Percentiles rank a stretch among this genome's conserved stretches.
phyloP scores from a whole-genome alignment of 1,140 invertebrate species.

The Drosophila simulans region DNA sequence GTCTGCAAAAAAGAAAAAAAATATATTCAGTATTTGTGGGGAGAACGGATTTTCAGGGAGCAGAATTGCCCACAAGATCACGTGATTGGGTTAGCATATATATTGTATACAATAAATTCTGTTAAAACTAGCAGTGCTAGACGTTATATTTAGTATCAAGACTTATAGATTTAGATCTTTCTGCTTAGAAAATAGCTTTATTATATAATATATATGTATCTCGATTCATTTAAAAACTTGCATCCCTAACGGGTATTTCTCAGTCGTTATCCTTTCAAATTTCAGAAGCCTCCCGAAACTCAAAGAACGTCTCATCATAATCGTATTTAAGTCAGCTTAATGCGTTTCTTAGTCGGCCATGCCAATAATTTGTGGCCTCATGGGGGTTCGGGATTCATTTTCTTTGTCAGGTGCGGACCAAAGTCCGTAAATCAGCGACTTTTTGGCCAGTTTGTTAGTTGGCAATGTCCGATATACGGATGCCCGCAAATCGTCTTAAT shows the following conservation, averaged over 20 bases:
- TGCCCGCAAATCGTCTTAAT: constrained; percentile 37
- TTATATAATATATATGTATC: too few relatives aligned
- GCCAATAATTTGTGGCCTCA: constrained; percentile 7
- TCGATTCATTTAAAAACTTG: background rate
- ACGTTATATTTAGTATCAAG: too few relatives aligned
- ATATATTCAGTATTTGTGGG: background rate
- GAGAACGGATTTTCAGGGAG: background rate
- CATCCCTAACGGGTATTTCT: constrained; percentile 1
- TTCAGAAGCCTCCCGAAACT: background rate
- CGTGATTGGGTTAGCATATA: too few relatives aligned
- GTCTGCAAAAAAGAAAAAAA: background rate
- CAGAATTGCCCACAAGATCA: background rate
- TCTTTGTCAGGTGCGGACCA: constrained; percentile 39
- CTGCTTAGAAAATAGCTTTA: too few relatives aligned
- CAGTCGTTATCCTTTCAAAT: constrained; percentile 12
- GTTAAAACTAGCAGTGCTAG: too few relatives aligned
- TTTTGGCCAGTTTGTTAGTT: constrained; percentile 41
- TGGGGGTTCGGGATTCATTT: background rate
- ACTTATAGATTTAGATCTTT: too few relatives aligned
- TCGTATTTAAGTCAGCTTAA: constrained; percentile 27
- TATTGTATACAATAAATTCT: background rate
- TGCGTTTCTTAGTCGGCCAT: constrained; percentile 10
- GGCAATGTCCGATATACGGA: constrained; percentile 15
- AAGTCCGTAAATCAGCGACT: constrained; percentile 47
- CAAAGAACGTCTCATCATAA: background rate